Conservation (phyloP, 2,113 vertebrate species). For the Pristiophorus japonicus region DNA sequence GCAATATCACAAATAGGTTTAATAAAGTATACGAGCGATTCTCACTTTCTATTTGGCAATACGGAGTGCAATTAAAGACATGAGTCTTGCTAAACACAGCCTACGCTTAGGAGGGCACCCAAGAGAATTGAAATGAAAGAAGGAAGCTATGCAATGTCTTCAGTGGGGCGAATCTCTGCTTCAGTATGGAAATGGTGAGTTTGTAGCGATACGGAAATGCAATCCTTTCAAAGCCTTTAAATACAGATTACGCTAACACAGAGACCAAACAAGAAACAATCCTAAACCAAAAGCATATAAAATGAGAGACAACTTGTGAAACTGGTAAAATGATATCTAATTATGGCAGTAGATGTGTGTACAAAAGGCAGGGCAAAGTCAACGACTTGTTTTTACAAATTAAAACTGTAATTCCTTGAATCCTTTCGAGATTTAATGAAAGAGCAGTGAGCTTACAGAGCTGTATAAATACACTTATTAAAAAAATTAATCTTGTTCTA, state of each 20-base stretch:
- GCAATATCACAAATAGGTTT: background rate
- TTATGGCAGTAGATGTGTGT: too few species aligned
- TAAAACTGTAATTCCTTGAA: background rate
- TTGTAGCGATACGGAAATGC: background rate
- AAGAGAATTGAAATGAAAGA: background rate
- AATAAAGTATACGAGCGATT: background rate
- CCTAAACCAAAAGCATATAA: background rate
- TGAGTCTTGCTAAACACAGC: background rate
- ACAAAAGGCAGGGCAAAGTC: too few species aligned
- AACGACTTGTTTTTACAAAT: background rate
- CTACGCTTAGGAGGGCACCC: background rate
- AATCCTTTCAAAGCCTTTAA: background rate
- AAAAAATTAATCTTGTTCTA: background rate
- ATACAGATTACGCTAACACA: background rate
- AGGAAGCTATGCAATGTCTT: background rate
- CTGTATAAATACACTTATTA: background rate
- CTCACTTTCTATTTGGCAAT: background rate
- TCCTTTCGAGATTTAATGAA: background rate
- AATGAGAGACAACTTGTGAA: background rate
- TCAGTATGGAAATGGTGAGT: background rate
- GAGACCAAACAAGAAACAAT: background rate
- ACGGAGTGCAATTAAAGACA: background rate
- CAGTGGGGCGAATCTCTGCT: background rate
- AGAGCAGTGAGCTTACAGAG: background rate
- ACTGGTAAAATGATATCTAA: background rate